Evolutionary conservation across 2,888 invertebrate genomes (phyloP), one percentile per base, ranked within the genome.

Genomic region (Eristalinus aeneus): DNA sequence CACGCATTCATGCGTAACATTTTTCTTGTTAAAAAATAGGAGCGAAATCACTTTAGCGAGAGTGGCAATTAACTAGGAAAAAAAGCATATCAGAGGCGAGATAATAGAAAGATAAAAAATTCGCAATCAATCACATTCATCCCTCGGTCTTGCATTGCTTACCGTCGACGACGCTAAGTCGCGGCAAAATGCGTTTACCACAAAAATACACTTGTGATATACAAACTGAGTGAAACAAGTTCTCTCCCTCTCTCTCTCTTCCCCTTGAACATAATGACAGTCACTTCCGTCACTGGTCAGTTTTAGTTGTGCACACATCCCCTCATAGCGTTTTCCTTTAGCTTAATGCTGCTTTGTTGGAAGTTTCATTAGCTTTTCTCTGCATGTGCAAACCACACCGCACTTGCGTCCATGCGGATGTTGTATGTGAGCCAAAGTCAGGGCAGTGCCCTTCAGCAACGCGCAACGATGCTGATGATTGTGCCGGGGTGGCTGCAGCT

Each of bases 271-370:
- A n/a, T n/a, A n/a, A n/a, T n/a, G n/a, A n/a, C n/a, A n/a, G n/a
- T n/a, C 8, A 5, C 27, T 27, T 27, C 27, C 27, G 27, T 27
- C 46, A 46, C 16, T 46, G 46, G 16, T 16, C 46, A 46, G n/a
- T 46, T 16, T n/a, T n/a, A 46, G n/a, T 46, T 46, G 16, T 46
- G 16, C 16, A 46, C 16, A 16, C 16, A 4, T 16, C 12, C 12
- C 11, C 1, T n/a, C 34, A 8, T 9, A 2, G 9, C n/a, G 0
- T 11, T n/a, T 12, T 46, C 46, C 46, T n/a, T 68, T 71, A 77
- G 34, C 65, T 81, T 76, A 63, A 73, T 69, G 58, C 39, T 76
- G 71, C 65, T 81, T 81, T 80, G 79, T 87, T 77, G 76, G 36
- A 32, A 58, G 64, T 72, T 77, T 85, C 39, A 8, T 74, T 65